Evolutionary conservation across 2,113 vertebrate species (phyloP), one percentile per base, ranked within the genome.

Genomic region (Leucosticte australis): DNA sequence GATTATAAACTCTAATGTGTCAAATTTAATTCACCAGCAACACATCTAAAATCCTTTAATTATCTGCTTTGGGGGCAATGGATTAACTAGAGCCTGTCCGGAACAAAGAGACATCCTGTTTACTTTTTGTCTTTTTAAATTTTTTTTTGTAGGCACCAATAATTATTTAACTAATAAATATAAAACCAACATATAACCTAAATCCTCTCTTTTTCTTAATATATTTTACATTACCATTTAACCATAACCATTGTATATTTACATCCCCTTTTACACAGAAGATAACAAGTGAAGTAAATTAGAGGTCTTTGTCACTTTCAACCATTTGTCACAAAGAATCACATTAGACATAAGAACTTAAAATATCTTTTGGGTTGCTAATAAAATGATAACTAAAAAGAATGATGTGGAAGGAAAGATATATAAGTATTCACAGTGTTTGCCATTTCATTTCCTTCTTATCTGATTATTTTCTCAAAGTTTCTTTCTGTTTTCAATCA

Each of bases 1-100:
- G 83, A 83, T 97, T 98, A 97, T 95, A 97, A 97, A 97, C 93
- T 93, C 49, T 96, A 96, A 95, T 94, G 88, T 97, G 94, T 96
- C 87, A 97, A 97, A 97, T 93, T 97, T 95, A 97, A 97, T 97
- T 97, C 94, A 96, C 42, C 89, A 94, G 87, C 73, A 85, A 80
- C 89, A 68, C 83, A 92, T 95, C 65, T 87, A 81, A 97, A 97
- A 93, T 97, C 83, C 86, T 90, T 97, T 96, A 95, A 97, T 96
- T 97, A 94, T 96, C 69, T 92, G 65, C 73, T 96, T 90, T 84
- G 27, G 65, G 95, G 84, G 19, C 83, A 96, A 92, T 68, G 41
- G 96, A 97, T 97, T 97, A 95, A 81, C 71, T 70, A 65, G 16
- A 92, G 31, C 41, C 56, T 91, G 47, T 68, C 90, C 94, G 89